phyloP scores from a whole-genome alignment of 2,888 invertebrate genomes.

The Blera fallax region DNA sequence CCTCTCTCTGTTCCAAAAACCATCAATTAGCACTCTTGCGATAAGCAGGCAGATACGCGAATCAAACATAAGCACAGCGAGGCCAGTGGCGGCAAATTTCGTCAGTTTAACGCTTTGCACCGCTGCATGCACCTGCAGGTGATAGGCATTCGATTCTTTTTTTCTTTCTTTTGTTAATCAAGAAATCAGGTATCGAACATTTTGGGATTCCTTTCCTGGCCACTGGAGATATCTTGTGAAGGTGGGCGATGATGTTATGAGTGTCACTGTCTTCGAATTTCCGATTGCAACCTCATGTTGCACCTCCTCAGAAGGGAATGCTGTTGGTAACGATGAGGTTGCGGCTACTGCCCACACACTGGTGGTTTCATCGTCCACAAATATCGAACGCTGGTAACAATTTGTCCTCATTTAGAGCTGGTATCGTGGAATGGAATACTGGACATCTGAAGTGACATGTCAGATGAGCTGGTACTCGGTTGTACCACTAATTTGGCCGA shows the following conservation, averaged over 20 bases:
- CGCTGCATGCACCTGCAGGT: slow-evolving; percentile 56
- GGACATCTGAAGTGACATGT: slow-evolving; percentile 45
- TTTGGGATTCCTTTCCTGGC: slow-evolving; percentile 4
- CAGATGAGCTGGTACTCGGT: slow-evolving; percentile 12
- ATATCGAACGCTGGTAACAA: slow-evolving; percentile 56
- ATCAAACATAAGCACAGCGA: slow-evolving; percentile 65
- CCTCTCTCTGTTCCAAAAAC: slow-evolving; percentile 41
- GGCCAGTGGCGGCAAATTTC: slow-evolving; percentile 51
- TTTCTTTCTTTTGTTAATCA: slow-evolving; percentile 19
- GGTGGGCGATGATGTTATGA: slow-evolving; percentile 67
- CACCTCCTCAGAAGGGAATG: slow-evolving; percentile 18
- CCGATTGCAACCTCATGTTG: slow-evolving; percentile 49
- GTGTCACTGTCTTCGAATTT: slow-evolving; percentile 54
- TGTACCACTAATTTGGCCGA: slow-evolving; percentile 54
- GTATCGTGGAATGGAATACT: not conserved
- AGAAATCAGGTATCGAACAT: slow-evolving; percentile 38
- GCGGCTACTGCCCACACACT: slow-evolving; percentile 50
- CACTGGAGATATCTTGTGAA: slow-evolving; percentile 5
- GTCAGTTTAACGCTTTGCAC: slow-evolving; percentile 49
- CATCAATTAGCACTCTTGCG: slow-evolving; percentile 70
- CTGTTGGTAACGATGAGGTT: slow-evolving; percentile 32
- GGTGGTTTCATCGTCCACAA: not conserved
- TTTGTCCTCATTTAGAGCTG: slow-evolving; percentile 63
- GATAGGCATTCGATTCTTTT: not conserved
- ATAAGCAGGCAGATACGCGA: slow-evolving; percentile 69